Percentiles rank a stretch among this genome's conserved stretches.
These are phyloP conservation scores for Dasypus novemcinctus DNA, from an alignment of 2,113 vertebrate species.

Conservation along the genomic window DNA sequence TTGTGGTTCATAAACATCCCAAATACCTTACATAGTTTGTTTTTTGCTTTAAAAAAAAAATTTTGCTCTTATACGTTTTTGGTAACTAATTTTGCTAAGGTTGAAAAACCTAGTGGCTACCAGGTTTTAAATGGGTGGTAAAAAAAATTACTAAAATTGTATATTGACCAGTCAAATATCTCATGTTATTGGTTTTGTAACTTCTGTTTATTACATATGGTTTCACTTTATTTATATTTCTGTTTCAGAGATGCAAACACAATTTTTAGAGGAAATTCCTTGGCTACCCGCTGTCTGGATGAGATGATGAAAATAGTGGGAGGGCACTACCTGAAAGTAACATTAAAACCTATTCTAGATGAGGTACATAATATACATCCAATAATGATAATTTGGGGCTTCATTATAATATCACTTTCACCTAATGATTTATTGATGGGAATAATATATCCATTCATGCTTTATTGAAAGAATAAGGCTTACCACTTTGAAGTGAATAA, in stretches of 20 bases:
- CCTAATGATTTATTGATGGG: background rate
- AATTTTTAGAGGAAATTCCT: constrained; percentile 96
- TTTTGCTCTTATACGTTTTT: background rate
- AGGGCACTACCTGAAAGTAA: constrained; percentile 95
- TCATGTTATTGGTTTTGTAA: background rate
- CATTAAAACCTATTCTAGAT: constrained; percentile 95
- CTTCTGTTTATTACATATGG: constrained; percentile 12
- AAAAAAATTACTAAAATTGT: constrained; percentile 41
- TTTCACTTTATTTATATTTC: constrained; percentile 57
- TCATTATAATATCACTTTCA: background rate
- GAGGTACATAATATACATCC: constrained; percentile 86
- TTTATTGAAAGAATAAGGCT: background rate
- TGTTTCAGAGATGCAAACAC: constrained; percentile 95
- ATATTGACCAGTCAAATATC: constrained; percentile 21
- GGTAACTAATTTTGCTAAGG: constrained; percentile 28
- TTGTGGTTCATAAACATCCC: background rate
- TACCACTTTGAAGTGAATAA: background rate
- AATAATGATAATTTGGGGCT: background rate
- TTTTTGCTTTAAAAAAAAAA: background rate
- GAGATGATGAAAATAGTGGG: constrained; percentile 99
- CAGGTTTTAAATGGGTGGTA: constrained; percentile 15
- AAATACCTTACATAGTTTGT: background rate
- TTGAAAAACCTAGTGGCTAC: constrained; percentile 9
- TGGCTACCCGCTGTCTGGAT: constrained; percentile 96
- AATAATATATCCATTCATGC: background rate